Base-by-base conservation (phyloP, 1,140 invertebrate species). In the Drosophila watanabei region DNA sequence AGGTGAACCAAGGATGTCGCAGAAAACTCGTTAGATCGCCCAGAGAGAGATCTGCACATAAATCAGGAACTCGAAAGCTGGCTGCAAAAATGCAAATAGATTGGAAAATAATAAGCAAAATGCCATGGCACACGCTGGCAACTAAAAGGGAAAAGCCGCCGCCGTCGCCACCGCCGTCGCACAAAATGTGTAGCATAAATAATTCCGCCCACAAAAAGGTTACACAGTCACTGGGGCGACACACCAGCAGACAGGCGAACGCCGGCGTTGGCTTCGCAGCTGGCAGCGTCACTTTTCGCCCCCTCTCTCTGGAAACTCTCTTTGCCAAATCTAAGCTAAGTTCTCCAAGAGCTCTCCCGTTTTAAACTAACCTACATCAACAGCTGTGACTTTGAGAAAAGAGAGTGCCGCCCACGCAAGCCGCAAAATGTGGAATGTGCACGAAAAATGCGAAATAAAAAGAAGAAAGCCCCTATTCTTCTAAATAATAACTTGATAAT, bases 321-420 rank as follows among this genome's bases (percentile, higher is more conserved):
- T 39, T 35, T 37, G 54, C 18, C 9, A 24, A 57, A 7, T 39
- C 37, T 39, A 16, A 56, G 54, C 35, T 4, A 1, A 4, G 20
- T 14, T 57, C 35, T 57, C 35, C 5, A 5, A 39, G 35, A 11
- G 37, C 48, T 48, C 58, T 51, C 60, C 48, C 48, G 9, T 28
- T 65, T 76, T 72, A 76, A 90, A 90, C 86, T 90, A 90, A 90
- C 86, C 86, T 90, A 90, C 86, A 90, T 91, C 86, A 90, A 90
- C 86, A 90, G 86, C 86, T 90, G 86, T 89, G 73, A 66, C 54
- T 45, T 56, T 54, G 58, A 16, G 33, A 49, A 24, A 56, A 59
- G 45, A 70, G 68, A 69, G 52, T 66, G 71, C 54, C 75, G 41
- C 69, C 75, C 79, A 89, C 82, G 73, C 75, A 57, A 76, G 46